Percentiles rank a stretch among this genome's conserved stretches.
phyloP scores from a whole-genome alignment of 2,888 invertebrate species.

The Himalopsyche anomala region DNA sequence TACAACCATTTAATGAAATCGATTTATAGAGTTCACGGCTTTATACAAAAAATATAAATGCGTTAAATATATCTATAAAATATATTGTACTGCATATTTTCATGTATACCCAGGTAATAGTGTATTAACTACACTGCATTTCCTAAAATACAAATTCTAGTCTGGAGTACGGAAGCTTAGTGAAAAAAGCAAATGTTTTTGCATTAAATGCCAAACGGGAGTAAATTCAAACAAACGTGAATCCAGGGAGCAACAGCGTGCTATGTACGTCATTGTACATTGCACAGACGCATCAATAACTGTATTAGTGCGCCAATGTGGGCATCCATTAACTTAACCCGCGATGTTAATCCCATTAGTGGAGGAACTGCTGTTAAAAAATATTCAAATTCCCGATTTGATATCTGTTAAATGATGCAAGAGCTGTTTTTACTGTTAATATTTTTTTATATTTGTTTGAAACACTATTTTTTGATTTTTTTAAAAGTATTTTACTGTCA shows the following conservation, averaged over 20 bases:
- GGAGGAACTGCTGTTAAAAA: constrained; percentile 52
- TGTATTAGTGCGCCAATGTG: constrained; percentile 72
- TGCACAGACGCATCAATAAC: constrained; percentile 75
- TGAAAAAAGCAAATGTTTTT: constrained; percentile 24
- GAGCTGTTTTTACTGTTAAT: background rate
- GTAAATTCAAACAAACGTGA: too few species aligned
- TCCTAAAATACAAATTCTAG: background rate
- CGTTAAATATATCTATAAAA: too few species aligned
- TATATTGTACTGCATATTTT: too few species aligned
- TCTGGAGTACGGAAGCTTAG: background rate
- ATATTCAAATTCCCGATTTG: constrained; percentile 9
- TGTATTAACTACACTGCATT: background rate
- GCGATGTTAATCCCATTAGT: constrained; percentile 60
- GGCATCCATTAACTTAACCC: constrained; percentile 52
- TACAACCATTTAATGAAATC: too few species aligned
- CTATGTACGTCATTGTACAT: constrained; percentile 21
- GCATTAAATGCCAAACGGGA: background rate
- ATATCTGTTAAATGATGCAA: constrained; percentile 16
- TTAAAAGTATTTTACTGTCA: too few species aligned
- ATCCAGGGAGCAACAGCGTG: background rate
- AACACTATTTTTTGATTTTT: too few species aligned
- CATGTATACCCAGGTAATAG: background rate
- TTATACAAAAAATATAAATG: too few species aligned
- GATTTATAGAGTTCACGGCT: too few species aligned
- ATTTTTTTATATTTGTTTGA: background rate